A percentile compares a stretch with the other conserved stretches of the same genome.
phyloP scores from a whole-genome alignment of 2,113 vertebrate genomes.

The Lepus timidus region DNA sequence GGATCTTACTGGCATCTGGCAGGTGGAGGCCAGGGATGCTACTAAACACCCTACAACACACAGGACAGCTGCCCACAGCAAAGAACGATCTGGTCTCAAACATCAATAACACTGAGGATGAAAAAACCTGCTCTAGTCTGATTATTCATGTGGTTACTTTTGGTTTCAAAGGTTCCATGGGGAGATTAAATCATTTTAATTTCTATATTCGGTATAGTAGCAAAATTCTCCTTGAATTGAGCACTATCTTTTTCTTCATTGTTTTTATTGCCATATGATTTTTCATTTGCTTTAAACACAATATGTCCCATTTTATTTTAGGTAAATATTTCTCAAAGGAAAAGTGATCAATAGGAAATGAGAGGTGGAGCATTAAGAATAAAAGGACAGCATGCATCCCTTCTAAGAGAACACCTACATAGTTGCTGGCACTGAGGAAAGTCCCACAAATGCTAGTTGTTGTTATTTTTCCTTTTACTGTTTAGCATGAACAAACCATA shows the following conservation, averaged over 20 bases:
- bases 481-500: not conserved
- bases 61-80: not conserved
- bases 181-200: slow-evolving; percentile 12
- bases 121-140: not conserved
- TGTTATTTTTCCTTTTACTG: not conserved
- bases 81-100: not conserved
- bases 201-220: slow-evolving; percentile 17
- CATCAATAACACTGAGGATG: not conserved
- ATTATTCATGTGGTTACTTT: slow-evolving; percentile 11
- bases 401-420: slow-evolving; percentile 40
- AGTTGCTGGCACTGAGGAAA: not conserved
- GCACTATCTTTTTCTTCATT: slow-evolving; percentile 42
- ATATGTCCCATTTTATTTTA: slow-evolving; percentile 53
- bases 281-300: slow-evolving; percentile 36
- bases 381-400: slow-evolving; percentile 26
- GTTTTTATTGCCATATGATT: slow-evolving; percentile 51
- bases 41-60: not conserved
- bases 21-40: not conserved
- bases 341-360: slow-evolving; percentile 61
- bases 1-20: not conserved
- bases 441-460: slow-evolving; percentile 25
- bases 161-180: not conserved
- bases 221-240: slow-evolving; percentile 42
- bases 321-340: slow-evolving; percentile 49
- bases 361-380: slow-evolving; percentile 34